Base-by-base conservation (phyloP, 2,113 vertebrate genomes). In the Promerops cafer region DNA sequence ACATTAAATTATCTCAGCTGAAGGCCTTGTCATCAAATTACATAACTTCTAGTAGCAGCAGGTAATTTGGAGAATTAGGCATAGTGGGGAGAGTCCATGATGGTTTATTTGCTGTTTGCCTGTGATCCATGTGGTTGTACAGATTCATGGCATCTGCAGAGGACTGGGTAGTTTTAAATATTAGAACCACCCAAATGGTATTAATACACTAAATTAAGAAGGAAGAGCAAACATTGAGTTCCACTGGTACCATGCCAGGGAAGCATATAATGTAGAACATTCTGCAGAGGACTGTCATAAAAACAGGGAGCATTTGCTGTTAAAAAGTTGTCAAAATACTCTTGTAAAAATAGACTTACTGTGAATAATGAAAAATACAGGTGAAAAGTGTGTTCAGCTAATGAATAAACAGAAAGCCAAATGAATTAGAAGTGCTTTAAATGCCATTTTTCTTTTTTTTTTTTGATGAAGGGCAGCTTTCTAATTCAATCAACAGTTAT, bases 311-410 rank as follows among this genome's bases (percentile, higher is more conserved):
- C 52, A 40, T 92, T 92, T 96, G 92, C 79, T 83, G 79, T 80
- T 93, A 86, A 86, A 93, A 95, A 86, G 71, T 94, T 97, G 96
- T 93, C 92, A 96, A 91, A 95, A 96, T 91, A 83, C 42, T 83
- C 84, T 26, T 93, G 39, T 81, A 93, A 96, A 96, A 94, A 96
- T 95, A 93, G 85, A 70, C 59, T 83, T 76, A 40, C 65, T 80
- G 71, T 77, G 90, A 96, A 47, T 93, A 95, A 96, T 93, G 66
- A 81, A 86, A 96, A 87, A 90, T 86, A 59, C 60, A 90, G 90
- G 94, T 96, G 90, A 96, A 92, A 94, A 90, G 42, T 86, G 26
- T 81, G n/a, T 83, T 77, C 84, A 88, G 59, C 72, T 92, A 94
- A 94, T 83, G 88, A 83, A 57, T 40, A 60, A 93, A 72, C 11